Evolutionary conservation across 1,140 invertebrate genomes (phyloP).

Genomic region (Pentalonia nigronervosa): DNA sequence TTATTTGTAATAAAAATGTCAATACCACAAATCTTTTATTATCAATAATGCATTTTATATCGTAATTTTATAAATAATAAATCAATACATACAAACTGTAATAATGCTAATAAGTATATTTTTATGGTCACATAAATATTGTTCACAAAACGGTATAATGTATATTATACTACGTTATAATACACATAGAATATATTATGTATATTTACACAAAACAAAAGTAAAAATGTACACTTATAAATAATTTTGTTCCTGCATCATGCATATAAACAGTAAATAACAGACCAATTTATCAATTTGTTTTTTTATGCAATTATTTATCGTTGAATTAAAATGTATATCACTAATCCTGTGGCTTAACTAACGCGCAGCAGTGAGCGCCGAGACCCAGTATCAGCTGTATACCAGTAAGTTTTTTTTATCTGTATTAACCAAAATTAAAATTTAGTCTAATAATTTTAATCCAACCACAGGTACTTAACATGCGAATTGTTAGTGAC

Average conservation of each 20-base stretch:
- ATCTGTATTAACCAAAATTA: not conserved
- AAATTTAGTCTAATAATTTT: not conserved
- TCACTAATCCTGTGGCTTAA: not conserved
- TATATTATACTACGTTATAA: too few relatives aligned
- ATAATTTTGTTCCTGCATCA: not conserved
- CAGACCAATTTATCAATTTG: not conserved
- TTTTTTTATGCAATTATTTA: constrained; percentile 9
- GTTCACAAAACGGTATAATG: not conserved
- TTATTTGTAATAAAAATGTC: constrained; percentile 25
- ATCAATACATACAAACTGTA: constrained; percentile 27
- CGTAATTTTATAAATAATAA: not conserved
- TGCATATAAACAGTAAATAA: not conserved
- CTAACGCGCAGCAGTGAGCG: not conserved
- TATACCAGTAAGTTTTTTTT: not conserved
- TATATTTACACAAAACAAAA: not conserved
- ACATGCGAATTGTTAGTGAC: not conserved
- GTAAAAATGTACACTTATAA: constrained; percentile 8
- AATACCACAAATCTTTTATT: not conserved
- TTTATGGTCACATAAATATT: constrained; percentile 17
- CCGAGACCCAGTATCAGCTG: not conserved
- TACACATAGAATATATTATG: too few relatives aligned
- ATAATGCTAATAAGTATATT: constrained; percentile 3
- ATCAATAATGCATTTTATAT: constrained; percentile 17
- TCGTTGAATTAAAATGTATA: not conserved
- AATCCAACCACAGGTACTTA: not conserved